Base-by-base conservation (phyloP, 2,113 vertebrate species). In the Octodon degus region DNA sequence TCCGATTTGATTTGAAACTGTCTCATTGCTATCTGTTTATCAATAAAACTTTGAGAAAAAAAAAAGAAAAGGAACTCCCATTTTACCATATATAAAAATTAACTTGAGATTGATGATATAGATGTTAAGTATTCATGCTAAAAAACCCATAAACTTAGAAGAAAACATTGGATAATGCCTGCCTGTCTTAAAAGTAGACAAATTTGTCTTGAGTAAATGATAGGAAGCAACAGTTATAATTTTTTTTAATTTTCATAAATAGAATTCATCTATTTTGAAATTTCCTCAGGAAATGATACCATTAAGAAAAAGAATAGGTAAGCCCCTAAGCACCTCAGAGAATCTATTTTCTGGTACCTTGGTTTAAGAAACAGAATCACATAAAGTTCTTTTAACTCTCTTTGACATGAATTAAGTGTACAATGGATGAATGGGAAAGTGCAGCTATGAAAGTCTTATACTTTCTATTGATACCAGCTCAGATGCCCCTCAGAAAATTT, bases 291-390 rank as follows among this genome's bases (percentile, higher is more conserved):
- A 95, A 90, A 88, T 88, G 40, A 93, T 47, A 60, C 63, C 25
- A 96, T 81, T 58, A 92, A 93, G 40, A 95, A 92, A 81, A 67
- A 10, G 17, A 89, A 76, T 55, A 84, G 53, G 50, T 58, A 76
- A 92, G 74, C 19, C 27, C 13, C 25, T 92, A 68, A 16, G 27
- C 34, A 83, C 11, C 25, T 87, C 80, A 76, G 50, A 67, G 55
- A 80, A 40, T 22, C 0, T 58, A 22, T 24, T 5, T 84, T 79
- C 67, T 90, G 55, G 50, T 30, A 58, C 13, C 24, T 84, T 70
- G n/a, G 30, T 86, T 79, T 92, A 74, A 58, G 68, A 47, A 14
- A 2, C 30, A 55, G 63, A 30, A 17, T 1, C 1, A 55, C 24
- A 14, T 13, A 24, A 60, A 81, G 32, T 34, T 68, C 60, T 50